Conservation (phyloP, 2,113 vertebrate species). For the Amblyornis subalaris region DNA sequence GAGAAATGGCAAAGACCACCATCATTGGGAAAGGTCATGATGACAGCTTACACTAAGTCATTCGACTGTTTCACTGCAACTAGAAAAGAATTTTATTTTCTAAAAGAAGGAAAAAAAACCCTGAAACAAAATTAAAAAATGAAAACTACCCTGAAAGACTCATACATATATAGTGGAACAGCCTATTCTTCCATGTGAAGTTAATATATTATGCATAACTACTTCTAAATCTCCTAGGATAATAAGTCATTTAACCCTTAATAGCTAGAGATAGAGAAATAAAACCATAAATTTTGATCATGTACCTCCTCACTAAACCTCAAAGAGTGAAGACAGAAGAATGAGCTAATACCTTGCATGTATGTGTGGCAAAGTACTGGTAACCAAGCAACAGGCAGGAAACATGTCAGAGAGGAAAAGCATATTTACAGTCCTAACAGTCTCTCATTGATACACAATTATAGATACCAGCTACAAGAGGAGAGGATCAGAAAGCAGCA, state of each 20-base stretch:
- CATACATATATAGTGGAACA: background rate
- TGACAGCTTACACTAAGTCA: background rate
- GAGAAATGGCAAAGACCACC: background rate
- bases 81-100: background rate
- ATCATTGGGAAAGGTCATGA: background rate
- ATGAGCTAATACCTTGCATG: background rate
- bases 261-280: background rate
- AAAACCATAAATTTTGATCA: background rate
- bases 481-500: background rate
- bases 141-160: background rate
- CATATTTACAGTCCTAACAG: conserved; percentile 42
- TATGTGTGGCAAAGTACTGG: conserved; percentile 20
- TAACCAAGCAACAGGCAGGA: conserved; percentile 66
- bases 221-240: background rate
- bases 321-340: conserved; percentile 32
- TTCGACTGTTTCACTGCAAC: background rate
- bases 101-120: background rate
- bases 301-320: background rate
- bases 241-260: conserved; percentile 3
- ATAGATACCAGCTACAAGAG: background rate
- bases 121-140: background rate
- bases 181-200: background rate
- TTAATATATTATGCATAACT: background rate
- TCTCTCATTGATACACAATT: conserved; percentile 22
- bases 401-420: conserved; percentile 34